Conservation (phyloP, 2,797 vertebrate species). For the Hephaestus fuliginosus region DNA sequence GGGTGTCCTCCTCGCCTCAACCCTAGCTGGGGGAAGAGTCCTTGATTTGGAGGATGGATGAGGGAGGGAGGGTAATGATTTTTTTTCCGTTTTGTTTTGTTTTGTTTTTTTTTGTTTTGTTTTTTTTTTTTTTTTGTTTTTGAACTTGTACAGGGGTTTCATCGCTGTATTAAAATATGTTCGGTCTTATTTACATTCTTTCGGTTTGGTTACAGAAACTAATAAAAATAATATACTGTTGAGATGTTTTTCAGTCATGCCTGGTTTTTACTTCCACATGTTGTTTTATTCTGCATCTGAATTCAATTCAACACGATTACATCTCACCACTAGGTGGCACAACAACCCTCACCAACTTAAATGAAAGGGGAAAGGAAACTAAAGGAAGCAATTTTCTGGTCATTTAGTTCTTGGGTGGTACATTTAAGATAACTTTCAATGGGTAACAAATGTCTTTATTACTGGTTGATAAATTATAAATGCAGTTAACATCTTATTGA, state of each 20-base stretch:
- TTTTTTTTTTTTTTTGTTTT: conserved; percentile 84
- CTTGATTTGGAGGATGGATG: conserved; percentile 79
- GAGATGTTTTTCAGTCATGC: conserved; percentile 70
- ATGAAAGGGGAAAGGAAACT: no score
- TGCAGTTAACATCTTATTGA: background rate
- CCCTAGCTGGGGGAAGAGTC: conserved; percentile 81
- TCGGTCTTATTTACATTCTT: conserved; percentile 99
- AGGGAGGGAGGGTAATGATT: conserved; percentile 79
- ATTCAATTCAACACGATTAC: background rate
- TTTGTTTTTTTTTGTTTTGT: conserved; percentile 72
- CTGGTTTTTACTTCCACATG: conserved; percentile 19
- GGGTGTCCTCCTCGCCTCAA: conserved; percentile 86
- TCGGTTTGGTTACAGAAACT: conserved; percentile 99
- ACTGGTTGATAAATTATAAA: background rate
- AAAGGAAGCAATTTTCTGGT: background rate
- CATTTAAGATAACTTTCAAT: background rate
- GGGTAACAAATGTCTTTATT: background rate
- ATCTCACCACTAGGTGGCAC: conserved; percentile 53
- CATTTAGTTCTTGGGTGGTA: background rate
- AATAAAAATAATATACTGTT: conserved; percentile 99
- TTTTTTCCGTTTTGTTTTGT: no score
- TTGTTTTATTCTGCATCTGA: background rate
- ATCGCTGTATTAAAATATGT: conserved; percentile 99
- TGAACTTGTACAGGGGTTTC: conserved; percentile 99
- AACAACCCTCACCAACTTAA: background rate